Conservation (phyloP, 2,888 invertebrate genomes). For the Sesia bembeciformis region DNA sequence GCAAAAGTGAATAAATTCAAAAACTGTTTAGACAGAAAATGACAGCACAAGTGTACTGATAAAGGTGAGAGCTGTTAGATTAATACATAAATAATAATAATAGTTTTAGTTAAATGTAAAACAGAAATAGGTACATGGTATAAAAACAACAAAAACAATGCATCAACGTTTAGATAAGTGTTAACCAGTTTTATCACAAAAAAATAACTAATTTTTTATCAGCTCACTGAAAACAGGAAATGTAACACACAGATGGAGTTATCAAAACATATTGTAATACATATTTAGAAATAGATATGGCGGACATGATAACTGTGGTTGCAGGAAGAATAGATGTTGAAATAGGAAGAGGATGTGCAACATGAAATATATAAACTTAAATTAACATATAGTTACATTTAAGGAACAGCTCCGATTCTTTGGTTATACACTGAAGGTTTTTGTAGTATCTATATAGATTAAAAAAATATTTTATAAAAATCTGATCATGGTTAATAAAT, state of each 20-base stretch:
- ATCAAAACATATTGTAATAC: not conserved
- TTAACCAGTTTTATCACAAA: not conserved
- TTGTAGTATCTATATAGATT: no score
- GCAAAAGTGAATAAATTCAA: no score
- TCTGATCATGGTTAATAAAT: no score
- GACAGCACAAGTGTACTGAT: no score
- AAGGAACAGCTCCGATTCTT: no score
- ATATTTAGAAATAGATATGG: conserved; percentile 2
- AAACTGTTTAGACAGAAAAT: no score
- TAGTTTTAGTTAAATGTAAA: no score
- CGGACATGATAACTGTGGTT: conserved; percentile 17
- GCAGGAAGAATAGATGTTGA: conserved; percentile 16
- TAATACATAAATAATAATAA: no score
- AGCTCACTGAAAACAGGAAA: conserved; percentile 34
- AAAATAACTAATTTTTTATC: not conserved
- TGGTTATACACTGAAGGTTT: no score
- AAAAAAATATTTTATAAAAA: no score
- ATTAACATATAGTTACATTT: not conserved
- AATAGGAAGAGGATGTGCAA: conserved; percentile 15
- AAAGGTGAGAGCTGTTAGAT: no score
- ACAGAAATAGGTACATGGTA: no score
- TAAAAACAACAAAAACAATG: not conserved
- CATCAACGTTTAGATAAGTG: not conserved
- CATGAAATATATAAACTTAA: not conserved
- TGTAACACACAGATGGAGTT: conserved; percentile 16